A percentile compares a stretch with the other conserved stretches of the same genome.
phyloP scores from a whole-genome alignment of 2,797 vertebrate genomes.

The Gymnopithys bicolor region DNA sequence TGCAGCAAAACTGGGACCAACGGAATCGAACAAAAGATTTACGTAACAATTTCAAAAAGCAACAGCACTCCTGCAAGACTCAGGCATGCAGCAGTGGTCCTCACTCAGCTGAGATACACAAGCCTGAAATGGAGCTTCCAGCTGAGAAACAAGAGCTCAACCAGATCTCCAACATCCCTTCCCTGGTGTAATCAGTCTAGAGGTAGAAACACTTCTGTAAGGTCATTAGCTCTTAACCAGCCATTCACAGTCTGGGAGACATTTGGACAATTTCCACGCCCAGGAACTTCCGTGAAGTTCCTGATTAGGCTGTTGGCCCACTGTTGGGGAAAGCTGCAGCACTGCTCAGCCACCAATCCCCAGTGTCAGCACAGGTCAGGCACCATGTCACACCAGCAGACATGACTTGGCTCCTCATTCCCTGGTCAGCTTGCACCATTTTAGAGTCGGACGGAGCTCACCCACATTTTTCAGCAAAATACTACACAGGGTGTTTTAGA shows the following conservation, averaged over 20 bases:
- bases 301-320: accelerated
- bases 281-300: neutral
- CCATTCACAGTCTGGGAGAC: neutral
- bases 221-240: neutral
- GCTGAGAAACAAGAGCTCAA: neutral
- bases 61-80: neutral
- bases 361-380: accelerated
- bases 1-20: neutral
- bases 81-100: neutral
- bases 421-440: neutral
- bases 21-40: neutral
- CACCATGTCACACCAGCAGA: neutral
- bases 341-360: neutral
- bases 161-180: neutral
- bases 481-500: neutral
- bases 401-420: neutral
- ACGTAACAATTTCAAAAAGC: neutral
- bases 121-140: neutral
- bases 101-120: neutral
- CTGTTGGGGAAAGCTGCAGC: neutral
- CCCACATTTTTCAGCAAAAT: neutral
- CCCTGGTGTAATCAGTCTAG: accelerated
- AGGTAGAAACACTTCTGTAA: neutral
- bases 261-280: neutral
- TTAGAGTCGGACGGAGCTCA: neutral